Evolutionary conservation across 2,113 vertebrate species (phyloP).

Genomic region (Rynchops niger): DNA sequence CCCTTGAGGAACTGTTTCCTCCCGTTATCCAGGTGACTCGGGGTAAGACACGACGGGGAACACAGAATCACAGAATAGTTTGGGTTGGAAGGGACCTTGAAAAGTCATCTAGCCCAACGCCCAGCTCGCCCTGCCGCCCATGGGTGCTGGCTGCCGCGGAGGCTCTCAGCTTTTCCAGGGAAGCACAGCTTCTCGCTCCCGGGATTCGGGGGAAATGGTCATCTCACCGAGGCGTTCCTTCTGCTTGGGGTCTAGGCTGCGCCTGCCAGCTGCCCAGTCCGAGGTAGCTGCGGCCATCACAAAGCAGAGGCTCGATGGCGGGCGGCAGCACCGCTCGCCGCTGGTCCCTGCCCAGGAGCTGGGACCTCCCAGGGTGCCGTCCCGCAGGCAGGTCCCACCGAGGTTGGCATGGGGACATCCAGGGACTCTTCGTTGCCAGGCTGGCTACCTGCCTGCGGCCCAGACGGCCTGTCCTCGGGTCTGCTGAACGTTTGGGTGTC

Average conservation of each 20-base stretch:
- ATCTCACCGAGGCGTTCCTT: fast-evolving
- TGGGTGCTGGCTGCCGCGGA: background rate
- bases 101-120: background rate
- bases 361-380: too few species aligned
- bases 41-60: background rate
- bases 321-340: background rate
- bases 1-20: background rate
- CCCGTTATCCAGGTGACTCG: fast-evolving
- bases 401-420: background rate
- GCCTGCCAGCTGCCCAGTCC: too few species aligned
- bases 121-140: too few species aligned
- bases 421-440: background rate
- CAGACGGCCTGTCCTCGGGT: background rate
- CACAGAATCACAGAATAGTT: background rate
- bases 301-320: fast-evolving
- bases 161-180: background rate
- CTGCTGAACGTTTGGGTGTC: background rate
- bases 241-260: background rate
- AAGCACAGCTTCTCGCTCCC: background rate
- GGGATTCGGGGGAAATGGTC: background rate
- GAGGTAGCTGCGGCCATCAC: background rate
- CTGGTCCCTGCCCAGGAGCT: background rate
- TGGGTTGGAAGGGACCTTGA: background rate
- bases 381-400: background rate
- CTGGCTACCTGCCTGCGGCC: background rate